Base-by-base conservation (phyloP, 2,888 invertebrate genomes). In the Platerodrilus igneus region DNA sequence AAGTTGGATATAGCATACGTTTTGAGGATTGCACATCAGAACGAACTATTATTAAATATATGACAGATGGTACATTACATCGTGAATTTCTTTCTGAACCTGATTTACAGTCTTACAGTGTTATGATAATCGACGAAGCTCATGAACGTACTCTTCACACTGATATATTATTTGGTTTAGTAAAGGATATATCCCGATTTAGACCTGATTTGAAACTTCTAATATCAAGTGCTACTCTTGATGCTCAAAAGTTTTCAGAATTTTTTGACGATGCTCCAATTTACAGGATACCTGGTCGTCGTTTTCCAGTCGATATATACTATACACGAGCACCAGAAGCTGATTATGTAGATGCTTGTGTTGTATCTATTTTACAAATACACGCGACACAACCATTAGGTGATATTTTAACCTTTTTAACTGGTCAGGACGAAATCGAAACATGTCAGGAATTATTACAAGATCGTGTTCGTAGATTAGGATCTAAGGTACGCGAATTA, bases 1-100 rank as follows among this genome's bases (percentile, higher is more conserved):
- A 90, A 73, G 90, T 90, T 30, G 86, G 86, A 3, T 86, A 86
- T 55, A 84, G 86, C 49, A 99, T 99, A 58, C 78, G 99, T 55
- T 99, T 99, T 73, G 99, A 99, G 72, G 99, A 99, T 65, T 99
- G 97, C 63, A 97, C 97, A 1, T 95, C 95, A 2, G 96, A 97
- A 66, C 76, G 95, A 52, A 99, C 99, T 4, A 75, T 92, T 11
- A 79, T 99, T 30, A 99, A 99, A 68, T 99, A 99, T 63, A 97
- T 99, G 97, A 99, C 99, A 17, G 99, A 99, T 70, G 99, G 99
- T 59, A 99, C 97, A 60, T 69, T 99, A 25, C 87, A 99, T 50
- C 74, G 99, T 59, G 99, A 99, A 71, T 99, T 99, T 67, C 75
- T 99, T 2, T 89, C 92, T 25, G 97, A 99, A 67, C 99, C 99